These are phyloP conservation scores for Leucophenga maculata DNA, from an alignment of 2,888 invertebrate genomes.

Conservation along the genomic window DNA sequence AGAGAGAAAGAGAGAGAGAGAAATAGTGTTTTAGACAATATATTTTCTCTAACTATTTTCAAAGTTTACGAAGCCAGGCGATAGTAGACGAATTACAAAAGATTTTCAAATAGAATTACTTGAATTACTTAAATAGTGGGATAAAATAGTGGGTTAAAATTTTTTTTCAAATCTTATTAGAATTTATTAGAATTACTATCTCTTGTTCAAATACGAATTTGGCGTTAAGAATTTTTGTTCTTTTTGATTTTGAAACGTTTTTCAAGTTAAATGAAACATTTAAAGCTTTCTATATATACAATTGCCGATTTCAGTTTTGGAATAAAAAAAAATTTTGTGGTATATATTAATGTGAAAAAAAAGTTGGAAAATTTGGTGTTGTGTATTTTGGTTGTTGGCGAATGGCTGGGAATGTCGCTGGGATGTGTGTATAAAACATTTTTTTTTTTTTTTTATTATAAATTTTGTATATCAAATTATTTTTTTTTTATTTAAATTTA, in stretches of 20 bases:
- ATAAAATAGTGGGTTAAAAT: conserved; percentile 37
- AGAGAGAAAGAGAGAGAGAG: conserved; percentile 49
- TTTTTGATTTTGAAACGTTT: conserved; percentile 41
- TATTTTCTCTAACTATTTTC: background rate
- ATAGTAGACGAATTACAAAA: conserved; percentile 56
- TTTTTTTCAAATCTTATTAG: conserved; percentile 33
- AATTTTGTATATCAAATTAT: background rate
- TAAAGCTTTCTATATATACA: conserved; percentile 36
- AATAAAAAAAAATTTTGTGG: no score
- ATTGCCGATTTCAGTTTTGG: conserved; percentile 32
- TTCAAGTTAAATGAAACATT: conserved; percentile 43
- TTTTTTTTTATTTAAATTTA: background rate
- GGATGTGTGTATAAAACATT: background rate
- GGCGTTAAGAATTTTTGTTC: background rate
- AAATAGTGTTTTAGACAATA: conserved; percentile 50
- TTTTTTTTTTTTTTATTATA: background rate
- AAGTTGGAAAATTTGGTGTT: no score
- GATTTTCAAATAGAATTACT: background rate
- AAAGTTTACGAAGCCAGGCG: conserved; percentile 56
- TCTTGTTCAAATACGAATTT: background rate
- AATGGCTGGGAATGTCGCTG: no score
- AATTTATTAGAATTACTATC: conserved; percentile 31
- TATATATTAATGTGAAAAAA: conserved; percentile 22
- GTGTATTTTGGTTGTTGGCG: no score
- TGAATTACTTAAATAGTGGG: no score